phyloP scores from a whole-genome alignment of 2,797 vertebrate genomes.

The Acipenser ruthenus region DNA sequence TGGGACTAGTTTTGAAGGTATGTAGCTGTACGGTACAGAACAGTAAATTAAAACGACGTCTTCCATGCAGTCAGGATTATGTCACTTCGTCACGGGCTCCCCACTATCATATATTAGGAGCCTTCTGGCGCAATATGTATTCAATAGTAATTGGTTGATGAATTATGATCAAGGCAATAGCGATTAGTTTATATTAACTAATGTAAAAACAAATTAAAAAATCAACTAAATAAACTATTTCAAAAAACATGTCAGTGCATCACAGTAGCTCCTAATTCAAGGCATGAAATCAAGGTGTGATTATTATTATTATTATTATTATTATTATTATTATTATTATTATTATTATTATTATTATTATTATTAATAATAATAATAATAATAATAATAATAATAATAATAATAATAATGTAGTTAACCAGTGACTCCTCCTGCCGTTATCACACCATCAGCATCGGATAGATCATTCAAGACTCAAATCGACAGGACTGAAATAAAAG shows the following conservation, averaged over 20 bases:
- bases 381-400: constrained; percentile 9
- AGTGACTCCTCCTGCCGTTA: constrained; percentile 8
- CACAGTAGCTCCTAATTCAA: too few relatives aligned
- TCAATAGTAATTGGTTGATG: neutral
- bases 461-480: constrained; percentile 17
- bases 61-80: neutral
- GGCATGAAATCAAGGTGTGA: too few relatives aligned
- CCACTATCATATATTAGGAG: neutral
- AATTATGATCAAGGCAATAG: neutral
- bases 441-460: neutral
- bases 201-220: neutral
- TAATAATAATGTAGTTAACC: constrained; percentile 5
- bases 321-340: neutral
- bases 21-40: neutral
- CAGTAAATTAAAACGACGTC: neutral
- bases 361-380: constrained; percentile 2
- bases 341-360: constrained; percentile 8
- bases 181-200: neutral
- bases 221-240: too few relatives aligned
- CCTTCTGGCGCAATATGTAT: neutral
- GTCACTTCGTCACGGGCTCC: neutral
- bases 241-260: too few relatives aligned
- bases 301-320: too few relatives aligned
- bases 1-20: constrained; percentile 69
- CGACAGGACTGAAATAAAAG: constrained; percentile 10